phyloP scores from a whole-genome alignment of 2,113 vertebrate species.

The Bufo gargarizans region DNA sequence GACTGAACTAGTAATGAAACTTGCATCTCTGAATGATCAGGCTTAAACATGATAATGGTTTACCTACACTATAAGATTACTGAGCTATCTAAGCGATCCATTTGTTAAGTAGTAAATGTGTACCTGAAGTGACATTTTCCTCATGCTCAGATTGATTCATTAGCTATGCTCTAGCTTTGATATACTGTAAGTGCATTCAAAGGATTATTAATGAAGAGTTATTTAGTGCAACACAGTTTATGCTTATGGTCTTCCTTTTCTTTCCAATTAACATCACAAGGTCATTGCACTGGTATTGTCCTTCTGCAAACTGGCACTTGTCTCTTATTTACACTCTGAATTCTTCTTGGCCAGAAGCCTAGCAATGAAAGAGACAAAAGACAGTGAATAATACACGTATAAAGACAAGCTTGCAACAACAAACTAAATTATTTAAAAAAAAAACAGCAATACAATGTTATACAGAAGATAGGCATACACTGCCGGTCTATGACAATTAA shows the following conservation, averaged over 20 bases:
- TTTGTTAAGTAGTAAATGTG: background rate
- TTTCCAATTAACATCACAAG: constrained; percentile 53
- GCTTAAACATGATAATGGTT: constrained; percentile 47
- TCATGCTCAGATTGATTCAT: background rate
- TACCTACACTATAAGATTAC: constrained; percentile 41
- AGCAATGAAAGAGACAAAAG: background rate
- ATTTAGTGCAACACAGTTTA: constrained; percentile 45
- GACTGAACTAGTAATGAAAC: background rate
- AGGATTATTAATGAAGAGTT: constrained; percentile 60
- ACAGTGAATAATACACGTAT: background rate
- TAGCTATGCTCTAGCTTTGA: constrained; percentile 44
- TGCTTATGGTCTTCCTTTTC: accelerated
- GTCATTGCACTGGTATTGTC: background rate
- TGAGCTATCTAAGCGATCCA: constrained; percentile 58
- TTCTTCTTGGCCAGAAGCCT: constrained; percentile 29
- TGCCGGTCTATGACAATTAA: too few species aligned
- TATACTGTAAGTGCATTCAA: constrained; percentile 58
- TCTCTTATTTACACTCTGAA: constrained; percentile 8
- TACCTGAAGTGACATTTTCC: constrained; percentile 55
- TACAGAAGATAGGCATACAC: background rate
- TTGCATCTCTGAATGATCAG: background rate
- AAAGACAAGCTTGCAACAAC: background rate
- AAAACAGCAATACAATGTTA: background rate
- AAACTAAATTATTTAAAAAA: background rate
- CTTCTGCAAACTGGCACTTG: constrained; percentile 50